Evolutionary conservation across 2,888 invertebrate genomes (phyloP).

Genomic region (Alcis repandata): DNA sequence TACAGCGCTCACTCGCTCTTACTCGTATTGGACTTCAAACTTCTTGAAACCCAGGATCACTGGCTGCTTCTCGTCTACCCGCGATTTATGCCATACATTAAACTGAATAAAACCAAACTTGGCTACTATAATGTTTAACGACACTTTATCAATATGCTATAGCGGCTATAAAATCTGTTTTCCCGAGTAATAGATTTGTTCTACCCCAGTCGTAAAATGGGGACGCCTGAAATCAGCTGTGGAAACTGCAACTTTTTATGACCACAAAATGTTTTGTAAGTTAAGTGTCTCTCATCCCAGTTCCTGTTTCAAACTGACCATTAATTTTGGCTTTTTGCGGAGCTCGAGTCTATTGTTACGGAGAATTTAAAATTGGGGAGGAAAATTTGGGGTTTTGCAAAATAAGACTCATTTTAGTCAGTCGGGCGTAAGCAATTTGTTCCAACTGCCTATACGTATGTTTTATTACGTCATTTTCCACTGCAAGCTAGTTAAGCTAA

Average conservation of each 20-base stretch:
- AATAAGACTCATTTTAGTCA: slow-evolving; percentile 19
- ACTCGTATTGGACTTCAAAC: slow-evolving; percentile 18
- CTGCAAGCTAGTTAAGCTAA: neutral
- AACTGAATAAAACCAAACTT: slow-evolving; percentile 28
- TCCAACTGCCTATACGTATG: neutral
- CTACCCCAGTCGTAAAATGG: slow-evolving; percentile 23
- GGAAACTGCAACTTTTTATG: slow-evolving; percentile 29
- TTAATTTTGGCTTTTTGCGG: slow-evolving; percentile 30
- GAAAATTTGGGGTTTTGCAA: slow-evolving; percentile 9
- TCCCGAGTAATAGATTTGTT: slow-evolving; percentile 35
- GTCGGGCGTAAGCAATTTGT: slow-evolving; percentile 8
- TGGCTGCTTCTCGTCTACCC: neutral
- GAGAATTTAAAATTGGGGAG: slow-evolving; percentile 22
- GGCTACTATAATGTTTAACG: slow-evolving; percentile 22
- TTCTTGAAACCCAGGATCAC: neutral
- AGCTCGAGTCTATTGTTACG: slow-evolving; percentile 25
- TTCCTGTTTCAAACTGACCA: slow-evolving; percentile 36
- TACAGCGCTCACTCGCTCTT: neutral
- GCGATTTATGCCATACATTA: slow-evolving; percentile 24
- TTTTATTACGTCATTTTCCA: neutral
- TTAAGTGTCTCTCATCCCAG: slow-evolving; percentile 31
- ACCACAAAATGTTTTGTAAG: slow-evolving; percentile 31
- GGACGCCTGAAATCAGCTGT: slow-evolving; percentile 21
- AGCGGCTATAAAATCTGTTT: slow-evolving; percentile 33
- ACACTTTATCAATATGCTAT: slow-evolving; percentile 35